Evolutionary conservation across 1,140 invertebrate genomes (phyloP).

Genomic region (Drosophila suzukii): DNA sequence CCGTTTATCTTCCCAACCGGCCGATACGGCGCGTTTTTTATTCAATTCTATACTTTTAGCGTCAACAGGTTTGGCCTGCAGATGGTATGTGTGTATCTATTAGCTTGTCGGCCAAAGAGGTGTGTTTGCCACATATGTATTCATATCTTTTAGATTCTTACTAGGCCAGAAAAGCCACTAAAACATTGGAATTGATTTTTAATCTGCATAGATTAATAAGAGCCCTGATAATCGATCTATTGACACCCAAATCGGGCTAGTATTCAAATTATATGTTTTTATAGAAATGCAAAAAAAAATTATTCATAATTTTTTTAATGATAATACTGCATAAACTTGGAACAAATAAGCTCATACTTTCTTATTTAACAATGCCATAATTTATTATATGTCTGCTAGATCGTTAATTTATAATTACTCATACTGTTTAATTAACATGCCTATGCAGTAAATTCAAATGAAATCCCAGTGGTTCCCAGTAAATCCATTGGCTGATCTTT

Average conservation of each 20-base stretch:
- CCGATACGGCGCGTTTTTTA: constrained; percentile 8
- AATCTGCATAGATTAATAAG: constrained; percentile 30
- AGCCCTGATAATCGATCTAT: constrained; percentile 19
- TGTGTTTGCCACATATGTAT: constrained; percentile 9
- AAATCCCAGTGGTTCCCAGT: constrained; percentile 26
- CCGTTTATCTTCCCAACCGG: constrained; percentile 60
- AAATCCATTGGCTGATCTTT: constrained; percentile 23
- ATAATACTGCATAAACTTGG: not conserved
- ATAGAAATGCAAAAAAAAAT: not conserved
- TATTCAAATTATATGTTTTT: not conserved
- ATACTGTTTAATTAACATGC: constrained; percentile 44
- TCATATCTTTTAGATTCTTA: constrained; percentile 10
- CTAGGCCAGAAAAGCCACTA: not conserved
- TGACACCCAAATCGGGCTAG: constrained; percentile 14
- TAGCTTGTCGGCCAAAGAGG: not conserved
- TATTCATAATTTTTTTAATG: too few relatives aligned
- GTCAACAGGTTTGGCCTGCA: constrained; percentile 35
- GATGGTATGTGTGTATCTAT: constrained; percentile 4
- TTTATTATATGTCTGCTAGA: constrained; percentile 1
- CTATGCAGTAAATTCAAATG: constrained; percentile 29
- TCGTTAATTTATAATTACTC: constrained; percentile 26
- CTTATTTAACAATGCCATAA: not conserved
- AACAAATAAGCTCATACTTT: not conserved
- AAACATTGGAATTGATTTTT: constrained; percentile 14
- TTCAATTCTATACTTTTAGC: not conserved